phyloP scores from a whole-genome alignment of 2,113 vertebrate species.

The Onychostoma macrolepis region DNA sequence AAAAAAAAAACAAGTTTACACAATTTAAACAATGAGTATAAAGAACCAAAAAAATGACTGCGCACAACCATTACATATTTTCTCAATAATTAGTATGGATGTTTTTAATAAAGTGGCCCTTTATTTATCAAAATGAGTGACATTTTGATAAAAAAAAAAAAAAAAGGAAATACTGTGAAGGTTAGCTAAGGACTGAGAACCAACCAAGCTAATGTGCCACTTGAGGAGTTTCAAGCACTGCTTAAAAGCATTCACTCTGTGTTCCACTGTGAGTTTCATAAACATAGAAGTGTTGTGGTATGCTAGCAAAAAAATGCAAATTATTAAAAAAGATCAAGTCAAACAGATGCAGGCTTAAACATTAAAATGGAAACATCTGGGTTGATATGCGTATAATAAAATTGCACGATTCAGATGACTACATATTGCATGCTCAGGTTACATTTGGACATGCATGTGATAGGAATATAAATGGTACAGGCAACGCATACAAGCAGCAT shows the following conservation, averaged over 20 bases:
- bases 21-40: conserved; percentile 43
- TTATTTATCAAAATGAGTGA: neutral
- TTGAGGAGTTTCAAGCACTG: neutral
- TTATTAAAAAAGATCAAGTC: neutral
- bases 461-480: conserved; percentile 1
- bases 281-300: neutral
- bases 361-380: neutral
- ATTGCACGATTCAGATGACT: conserved; percentile 6
- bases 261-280: neutral
- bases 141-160: neutral
- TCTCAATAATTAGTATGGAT: conserved; percentile 20
- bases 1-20: conserved; percentile 24
- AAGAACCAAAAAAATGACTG: conserved; percentile 31
- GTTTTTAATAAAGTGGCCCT: conserved; percentile 31
- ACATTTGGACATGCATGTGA: conserved; percentile 29
- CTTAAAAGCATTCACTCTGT: neutral
- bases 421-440: conserved; percentile 26
- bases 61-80: conserved; percentile 1
- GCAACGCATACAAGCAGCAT: neutral
- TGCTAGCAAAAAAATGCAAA: neutral
- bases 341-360: neutral
- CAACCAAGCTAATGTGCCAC: neutral
- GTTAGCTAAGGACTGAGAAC: neutral
- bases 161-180: neutral
- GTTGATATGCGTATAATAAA: neutral